phyloP scores from a whole-genome alignment of 2,113 vertebrate species.

The Leiothrix lutea region DNA sequence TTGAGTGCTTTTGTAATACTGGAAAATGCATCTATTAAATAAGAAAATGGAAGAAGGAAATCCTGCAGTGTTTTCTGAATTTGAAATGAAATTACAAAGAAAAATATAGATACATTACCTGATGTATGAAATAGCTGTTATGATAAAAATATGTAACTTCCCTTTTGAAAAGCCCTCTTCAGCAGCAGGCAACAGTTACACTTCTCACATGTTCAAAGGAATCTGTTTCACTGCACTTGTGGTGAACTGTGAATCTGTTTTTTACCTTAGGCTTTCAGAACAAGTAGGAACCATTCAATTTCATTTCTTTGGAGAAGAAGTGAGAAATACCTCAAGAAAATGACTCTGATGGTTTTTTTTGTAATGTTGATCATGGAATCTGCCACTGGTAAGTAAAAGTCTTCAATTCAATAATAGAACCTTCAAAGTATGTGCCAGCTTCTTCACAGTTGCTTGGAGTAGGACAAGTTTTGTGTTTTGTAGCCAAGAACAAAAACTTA shows the following conservation, averaged over 20 bases:
- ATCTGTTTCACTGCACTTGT: background rate
- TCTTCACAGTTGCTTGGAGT: background rate
- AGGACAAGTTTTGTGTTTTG: background rate
- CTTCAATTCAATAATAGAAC: background rate
- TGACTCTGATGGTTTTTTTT: constrained; percentile 10
- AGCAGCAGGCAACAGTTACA: background rate
- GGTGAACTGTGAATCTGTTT: background rate
- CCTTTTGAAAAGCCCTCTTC: background rate
- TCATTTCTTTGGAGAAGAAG: background rate
- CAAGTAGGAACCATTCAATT: background rate
- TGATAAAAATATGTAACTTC: background rate
- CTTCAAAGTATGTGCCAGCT: background rate
- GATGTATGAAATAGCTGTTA: background rate
- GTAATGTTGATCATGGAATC: background rate
- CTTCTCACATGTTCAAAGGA: background rate
- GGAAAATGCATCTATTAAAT: background rate
- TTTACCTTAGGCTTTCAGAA: background rate
- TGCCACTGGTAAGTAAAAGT: constrained; percentile 27
- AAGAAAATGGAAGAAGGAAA: background rate
- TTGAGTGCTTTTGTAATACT: background rate
- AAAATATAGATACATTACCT: background rate
- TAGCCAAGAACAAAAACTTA: background rate
- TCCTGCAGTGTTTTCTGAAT: background rate
- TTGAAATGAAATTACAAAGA: background rate
- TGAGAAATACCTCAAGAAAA: constrained; percentile 5